Conservation (phyloP, 2,888 invertebrate species). For the Amblyjoppa fuscipennis region DNA sequence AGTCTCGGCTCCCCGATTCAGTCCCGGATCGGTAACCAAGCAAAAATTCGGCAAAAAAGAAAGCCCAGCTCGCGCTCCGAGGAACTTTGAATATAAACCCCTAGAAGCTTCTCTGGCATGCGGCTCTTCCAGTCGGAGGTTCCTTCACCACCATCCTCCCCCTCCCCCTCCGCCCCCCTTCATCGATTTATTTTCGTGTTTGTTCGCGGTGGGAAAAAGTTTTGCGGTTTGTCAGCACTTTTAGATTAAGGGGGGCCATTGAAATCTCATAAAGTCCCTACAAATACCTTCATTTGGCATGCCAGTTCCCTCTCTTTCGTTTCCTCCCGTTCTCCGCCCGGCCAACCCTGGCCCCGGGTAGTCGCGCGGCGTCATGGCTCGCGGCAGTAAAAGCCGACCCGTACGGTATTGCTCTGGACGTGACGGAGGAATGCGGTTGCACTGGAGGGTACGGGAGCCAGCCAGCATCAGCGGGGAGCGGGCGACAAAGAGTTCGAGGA, state of each 20-base stretch:
- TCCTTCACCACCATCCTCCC: not conserved
- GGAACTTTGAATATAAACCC: conserved; percentile 82
- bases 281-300: conserved; percentile 82
- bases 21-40: conserved; percentile 29
- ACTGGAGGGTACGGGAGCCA: conserved; percentile 17
- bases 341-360: conserved; percentile 26
- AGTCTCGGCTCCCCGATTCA: conserved; percentile 25
- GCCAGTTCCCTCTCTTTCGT: conserved; percentile 67
- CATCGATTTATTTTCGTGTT: conserved; percentile 85
- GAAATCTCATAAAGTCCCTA: conserved; percentile 84
- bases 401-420: conserved; percentile 70
- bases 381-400: conserved; percentile 76
- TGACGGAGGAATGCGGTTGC: conserved; percentile 64
- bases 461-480: conserved; percentile 12
- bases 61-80: conserved; percentile 38
- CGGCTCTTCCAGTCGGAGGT: conserved; percentile 52
- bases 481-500: conserved; percentile 44
- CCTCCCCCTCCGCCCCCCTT: conserved; percentile 13
- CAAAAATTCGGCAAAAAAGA: conserved; percentile 56
- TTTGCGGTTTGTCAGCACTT: conserved; percentile 85
- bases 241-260: conserved; percentile 82
- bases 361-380: conserved; percentile 49
- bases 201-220: conserved; percentile 83
- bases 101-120: conserved; percentile 75
- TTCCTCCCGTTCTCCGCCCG: conserved; percentile 16